These are phyloP conservation scores for Morinoia aosen DNA, from an alignment of 2,888 invertebrate species.

Conservation along the genomic window DNA sequence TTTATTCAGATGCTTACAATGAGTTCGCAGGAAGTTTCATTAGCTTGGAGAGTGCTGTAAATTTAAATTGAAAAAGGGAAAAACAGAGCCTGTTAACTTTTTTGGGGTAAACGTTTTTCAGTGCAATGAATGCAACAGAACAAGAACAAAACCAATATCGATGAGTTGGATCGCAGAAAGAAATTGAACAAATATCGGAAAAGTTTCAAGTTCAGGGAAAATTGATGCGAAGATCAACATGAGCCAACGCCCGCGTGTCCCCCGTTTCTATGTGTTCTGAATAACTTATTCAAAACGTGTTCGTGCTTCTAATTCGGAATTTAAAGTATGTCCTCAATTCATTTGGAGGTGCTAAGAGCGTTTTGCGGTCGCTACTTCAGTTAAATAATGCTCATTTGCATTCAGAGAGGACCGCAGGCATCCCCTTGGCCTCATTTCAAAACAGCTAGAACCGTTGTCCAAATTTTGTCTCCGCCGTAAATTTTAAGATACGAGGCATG, in stretches of 20 bases:
- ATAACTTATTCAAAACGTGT: neutral
- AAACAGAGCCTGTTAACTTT: neutral
- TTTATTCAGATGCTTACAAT: neutral
- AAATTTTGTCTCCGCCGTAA: neutral
- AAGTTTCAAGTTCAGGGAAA: neutral
- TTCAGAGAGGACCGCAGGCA: neutral
- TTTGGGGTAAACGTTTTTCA: neutral
- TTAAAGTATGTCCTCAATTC: neutral
- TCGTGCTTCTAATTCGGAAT: neutral
- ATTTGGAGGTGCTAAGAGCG: neutral
- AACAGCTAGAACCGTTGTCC: neutral
- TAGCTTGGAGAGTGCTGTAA: neutral
- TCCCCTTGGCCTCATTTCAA: conserved; percentile 7
- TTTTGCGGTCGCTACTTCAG: conserved; percentile 33
- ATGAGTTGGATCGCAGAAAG: neutral
- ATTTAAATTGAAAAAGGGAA: neutral
- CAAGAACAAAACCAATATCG: neutral
- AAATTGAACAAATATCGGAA: neutral
- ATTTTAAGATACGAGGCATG: neutral
- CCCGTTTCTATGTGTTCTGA: neutral
- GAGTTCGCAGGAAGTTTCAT: no score
- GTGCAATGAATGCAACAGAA: neutral
- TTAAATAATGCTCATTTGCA: conserved; percentile 25
- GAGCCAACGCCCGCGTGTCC: neutral
- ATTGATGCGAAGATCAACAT: neutral